A percentile compares a stretch with the other conserved stretches of the same genome.
Evolutionary conservation across 2,888 invertebrate species (phyloP).

Genomic region (Polyploca ridens): DNA sequence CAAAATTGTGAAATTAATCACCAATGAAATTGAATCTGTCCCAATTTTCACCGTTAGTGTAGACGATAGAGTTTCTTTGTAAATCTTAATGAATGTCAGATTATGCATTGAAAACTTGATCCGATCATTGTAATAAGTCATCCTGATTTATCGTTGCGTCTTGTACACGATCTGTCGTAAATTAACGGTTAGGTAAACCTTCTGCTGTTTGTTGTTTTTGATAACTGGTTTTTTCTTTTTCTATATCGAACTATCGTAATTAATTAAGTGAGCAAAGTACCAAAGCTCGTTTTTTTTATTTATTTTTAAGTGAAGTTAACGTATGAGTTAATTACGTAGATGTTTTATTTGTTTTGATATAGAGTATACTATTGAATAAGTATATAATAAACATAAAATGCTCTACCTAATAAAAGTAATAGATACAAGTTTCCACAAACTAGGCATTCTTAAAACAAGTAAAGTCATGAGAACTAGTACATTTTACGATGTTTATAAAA

Average conservation of each 20-base stretch:
- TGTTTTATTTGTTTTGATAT: no score
- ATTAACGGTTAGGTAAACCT: slow-evolving; percentile 61
- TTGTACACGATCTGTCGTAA: slow-evolving; percentile 65
- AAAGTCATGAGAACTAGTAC: slow-evolving; percentile 8
- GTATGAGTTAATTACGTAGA: no score
- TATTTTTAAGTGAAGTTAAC: no score
- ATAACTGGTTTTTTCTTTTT: no score
- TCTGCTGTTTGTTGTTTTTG: slow-evolving; percentile 10
- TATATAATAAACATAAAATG: no score
- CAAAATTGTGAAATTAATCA: background rate
- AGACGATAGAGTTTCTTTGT: slow-evolving; percentile 53
- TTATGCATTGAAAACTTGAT: slow-evolving; percentile 66
- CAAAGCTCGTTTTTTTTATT: no score
- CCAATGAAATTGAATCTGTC: slow-evolving; percentile 29
- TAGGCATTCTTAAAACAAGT: background rate
- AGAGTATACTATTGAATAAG: no score
- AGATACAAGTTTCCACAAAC: background rate
- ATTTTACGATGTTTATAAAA: slow-evolving; percentile 10
- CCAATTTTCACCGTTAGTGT: slow-evolving; percentile 42
- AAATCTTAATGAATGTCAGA: slow-evolving; percentile 63
- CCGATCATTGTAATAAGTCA: slow-evolving; percentile 76
- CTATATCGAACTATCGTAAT: no score
- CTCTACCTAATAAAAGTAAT: background rate
- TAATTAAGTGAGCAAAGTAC: no score
- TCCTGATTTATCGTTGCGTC: slow-evolving; percentile 77